Base-by-base conservation (phyloP, 2,797 vertebrate genomes). In the Delichon dasypus region DNA sequence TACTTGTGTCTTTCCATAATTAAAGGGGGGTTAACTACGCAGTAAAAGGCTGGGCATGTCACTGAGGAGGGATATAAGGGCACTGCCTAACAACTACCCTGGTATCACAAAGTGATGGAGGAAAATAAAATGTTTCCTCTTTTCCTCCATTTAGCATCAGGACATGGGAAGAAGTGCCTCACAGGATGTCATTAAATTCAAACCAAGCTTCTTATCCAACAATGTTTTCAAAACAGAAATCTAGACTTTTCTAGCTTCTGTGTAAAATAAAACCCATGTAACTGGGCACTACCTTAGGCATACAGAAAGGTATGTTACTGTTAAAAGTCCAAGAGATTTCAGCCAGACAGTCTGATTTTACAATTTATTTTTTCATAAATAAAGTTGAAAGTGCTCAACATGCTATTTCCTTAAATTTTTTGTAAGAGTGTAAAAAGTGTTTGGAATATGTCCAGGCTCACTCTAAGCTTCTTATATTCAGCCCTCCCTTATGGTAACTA, bases 381-480 rank as follows among this genome's bases (percentile, higher is more conserved):
- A 83, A 66, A 75, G 68, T 62, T 85, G 34, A 70, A 95, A 90
- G 50, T 40, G n/a, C 40, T 90, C 62, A 78, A 85, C 78, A 66
- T 54, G 36, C 54, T 62, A 84, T 64, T 93, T 73, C 70, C 68
- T 93, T 93, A 80, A 68, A 66, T 89, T 93, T 91, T 93, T 94
- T 70, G 36, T 80, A 80, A 90, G 58, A 75, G 72, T 62, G 64
- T 93, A 90, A 73, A 75, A 93, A 85, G 80, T 62, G 19, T 75
- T 95, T 85, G 84, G 91, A 93, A 82, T 44, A 83, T 26, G 67
- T 92, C 78, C 90, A 96, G 83, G 81, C 54, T 87, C 90, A 87
- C 88, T 90, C 85, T 86, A 78, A 92, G 82, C 47, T 83, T 54
- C 70, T 94, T 90, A 72, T 54, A 91, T 80, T 81, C 90, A 89